Evolutionary conservation across 2,113 vertebrate species (phyloP).

Genomic region (Axis porcinus): DNA sequence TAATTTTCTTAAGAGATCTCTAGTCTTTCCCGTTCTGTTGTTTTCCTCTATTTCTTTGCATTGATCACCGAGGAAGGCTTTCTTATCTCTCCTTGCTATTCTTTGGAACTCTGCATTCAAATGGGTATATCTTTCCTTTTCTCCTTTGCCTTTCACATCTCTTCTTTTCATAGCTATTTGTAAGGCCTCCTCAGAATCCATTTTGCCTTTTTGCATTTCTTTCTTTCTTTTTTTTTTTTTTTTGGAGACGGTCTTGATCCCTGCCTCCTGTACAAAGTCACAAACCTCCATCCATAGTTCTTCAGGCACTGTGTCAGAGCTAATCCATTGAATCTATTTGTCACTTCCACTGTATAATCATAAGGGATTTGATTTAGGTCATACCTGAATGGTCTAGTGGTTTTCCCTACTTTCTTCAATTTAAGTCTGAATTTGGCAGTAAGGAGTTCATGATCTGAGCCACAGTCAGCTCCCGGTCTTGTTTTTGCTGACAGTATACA

Average conservation of each 20-base stretch:
- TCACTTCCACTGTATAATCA: background rate
- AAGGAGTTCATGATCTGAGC: background rate
- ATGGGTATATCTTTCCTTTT: background rate
- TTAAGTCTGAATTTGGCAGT: background rate
- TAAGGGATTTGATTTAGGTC: background rate
- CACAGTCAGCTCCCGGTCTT: background rate
- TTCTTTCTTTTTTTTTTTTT: background rate
- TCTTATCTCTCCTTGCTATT: background rate
- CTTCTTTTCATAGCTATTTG: background rate
- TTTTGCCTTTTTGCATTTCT: background rate
- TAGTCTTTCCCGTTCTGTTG: background rate
- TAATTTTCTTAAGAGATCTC: background rate
- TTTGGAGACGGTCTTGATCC: background rate
- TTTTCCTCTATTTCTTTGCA: background rate
- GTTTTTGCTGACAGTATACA: background rate
- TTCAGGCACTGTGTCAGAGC: background rate
- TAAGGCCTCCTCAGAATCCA: background rate
- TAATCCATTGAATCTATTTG: background rate
- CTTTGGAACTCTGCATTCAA: background rate
- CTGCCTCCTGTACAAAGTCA: background rate
- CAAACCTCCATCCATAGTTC: background rate
- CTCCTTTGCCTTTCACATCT: background rate
- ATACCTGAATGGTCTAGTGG: background rate
- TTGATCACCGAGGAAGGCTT: background rate
- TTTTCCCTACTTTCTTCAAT: background rate